Percentiles rank a stretch among this genome's conserved stretches.
Evolutionary conservation across 2,797 vertebrate species (phyloP).

Genomic region (Liparis tanakae): DNA sequence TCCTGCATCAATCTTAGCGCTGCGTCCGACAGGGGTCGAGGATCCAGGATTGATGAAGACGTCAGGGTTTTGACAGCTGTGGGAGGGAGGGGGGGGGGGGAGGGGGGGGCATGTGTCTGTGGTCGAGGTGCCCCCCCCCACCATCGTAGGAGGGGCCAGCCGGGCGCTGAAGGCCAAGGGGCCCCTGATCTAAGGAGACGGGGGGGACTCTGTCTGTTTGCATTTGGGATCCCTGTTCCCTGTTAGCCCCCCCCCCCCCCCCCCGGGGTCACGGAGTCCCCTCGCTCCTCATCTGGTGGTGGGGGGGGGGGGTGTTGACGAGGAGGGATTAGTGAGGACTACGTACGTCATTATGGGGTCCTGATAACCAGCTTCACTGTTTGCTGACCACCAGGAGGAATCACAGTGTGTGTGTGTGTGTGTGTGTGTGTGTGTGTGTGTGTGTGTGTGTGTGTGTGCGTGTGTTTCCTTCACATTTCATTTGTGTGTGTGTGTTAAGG

Average conservation of each 20-base stretch:
- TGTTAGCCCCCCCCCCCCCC: no score
- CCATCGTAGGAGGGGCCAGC: constrained; percentile 1
- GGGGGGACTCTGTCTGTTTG: constrained; percentile 77
- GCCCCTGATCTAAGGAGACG: constrained; percentile 50
- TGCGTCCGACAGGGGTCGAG: constrained; percentile 82
- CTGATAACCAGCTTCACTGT: constrained; percentile 22
- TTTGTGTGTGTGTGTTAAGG: constrained; percentile 1
- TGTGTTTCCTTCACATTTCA: constrained; percentile 1
- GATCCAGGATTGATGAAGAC: constrained; percentile 94
- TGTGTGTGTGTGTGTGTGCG: constrained; percentile 21
- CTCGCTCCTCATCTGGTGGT: constrained; percentile 81
- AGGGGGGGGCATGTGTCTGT: constrained; percentile 14
- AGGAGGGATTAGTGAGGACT: constrained; percentile 44
- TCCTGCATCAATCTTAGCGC: constrained; percentile 92
- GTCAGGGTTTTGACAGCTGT: constrained; percentile 90
- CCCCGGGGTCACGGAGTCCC: constrained; percentile 53
- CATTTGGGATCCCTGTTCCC: constrained; percentile 71
- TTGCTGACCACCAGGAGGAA: not conserved
- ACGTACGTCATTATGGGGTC: constrained; percentile 22
- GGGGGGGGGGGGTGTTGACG: constrained; percentile 21
- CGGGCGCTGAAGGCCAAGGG: constrained; percentile 66
- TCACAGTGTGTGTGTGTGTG: no score
- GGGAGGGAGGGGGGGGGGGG: constrained; percentile 8
- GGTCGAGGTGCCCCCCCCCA: constrained; percentile 13
- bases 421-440: constrained; percentile 17